Base-by-base conservation (phyloP, 1,140 invertebrate genomes). In the Trichonephila inaurata region DNA sequence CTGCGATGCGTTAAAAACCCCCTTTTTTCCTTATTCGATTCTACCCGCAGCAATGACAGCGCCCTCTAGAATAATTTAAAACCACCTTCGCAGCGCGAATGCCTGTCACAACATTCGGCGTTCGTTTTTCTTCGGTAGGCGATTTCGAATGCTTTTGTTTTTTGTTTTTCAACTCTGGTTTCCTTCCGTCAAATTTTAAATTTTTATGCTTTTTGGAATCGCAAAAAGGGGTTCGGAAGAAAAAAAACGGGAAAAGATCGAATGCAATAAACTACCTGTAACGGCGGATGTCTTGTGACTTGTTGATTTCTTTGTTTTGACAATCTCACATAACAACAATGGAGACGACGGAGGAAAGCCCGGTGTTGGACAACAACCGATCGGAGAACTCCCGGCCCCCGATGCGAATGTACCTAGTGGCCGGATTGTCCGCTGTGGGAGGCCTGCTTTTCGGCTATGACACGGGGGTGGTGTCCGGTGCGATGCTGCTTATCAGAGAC, bases 401-500 rank as follows among this genome's bases (percentile, higher is more conserved):
- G 5, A 44, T 58, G 44, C 96, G 95, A 94, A 95, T 97, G n/a
- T 96, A 96, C 93, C 86, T 96, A 19, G 94, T 97, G 81, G 95
- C 96, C 77, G 94, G 96, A 87, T 95, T 97, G 69, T 96, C 97
- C 58, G 96, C 96, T 21, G 96, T 97, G 18, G 97, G 97, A 24
- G 97, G 97, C 12, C 97, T 97, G 95, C 95, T 97, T 7, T 97
- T 97, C 95, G 97, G 97, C 40, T 97, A 97, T 95, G 97, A 97
- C 94, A 97, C 97, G 0, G 97, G 97, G 6, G 97, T 97, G 33
- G 96, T 97, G 18, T 97, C 97, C 2, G 97, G 97, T 6, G 97
- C 97, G n/a, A 97, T 97, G 96, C 95, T 97, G 33, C 95, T 97
- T 18, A 95, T 96, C 33, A 96, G 95, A 83, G 95, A 96, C 51